Base-by-base conservation (phyloP, 2,113 vertebrate species). In the Galbula dea region DNA sequence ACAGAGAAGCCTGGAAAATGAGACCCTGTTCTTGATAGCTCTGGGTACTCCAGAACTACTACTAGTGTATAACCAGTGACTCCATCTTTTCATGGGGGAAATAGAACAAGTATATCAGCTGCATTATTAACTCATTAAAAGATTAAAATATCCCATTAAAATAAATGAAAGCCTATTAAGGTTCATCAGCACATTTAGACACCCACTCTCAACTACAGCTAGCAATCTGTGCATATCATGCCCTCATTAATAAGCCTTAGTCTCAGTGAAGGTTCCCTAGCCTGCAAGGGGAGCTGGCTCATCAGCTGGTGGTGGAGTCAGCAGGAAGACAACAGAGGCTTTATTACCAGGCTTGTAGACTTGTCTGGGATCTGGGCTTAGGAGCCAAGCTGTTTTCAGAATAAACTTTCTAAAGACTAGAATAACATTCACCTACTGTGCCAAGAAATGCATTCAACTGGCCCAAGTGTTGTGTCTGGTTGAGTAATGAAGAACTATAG, bases 161-260 rank as follows among this genome's bases (percentile, higher is more conserved):
- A 76, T 85, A 67, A 86, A 82, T 55, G 83, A 80, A 72, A 82
- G 18, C 43, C 46, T 69, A 18, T 72, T 57, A 73, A 17, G 4
- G 26, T 73, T 83, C 58, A 77, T 65, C 41, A 63, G 54, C 46
- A 65, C 19, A 37, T 80, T 34, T 80, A 63, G 63, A 83, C 49
- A 76, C 9, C 10, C 11, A 73, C 12, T 10, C 24, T 91, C 55
- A 86, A 52, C 22, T 58, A 43, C 17, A 81, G n/a, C 10, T 6
- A 68, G 8, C 23, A 61, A 48, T 21, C n/a, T 51, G 9, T 15
- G 22, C 0, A 0, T 22, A 75, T 15, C 0, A 1, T 32, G 26
- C 11, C 6, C 24, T 20, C 58, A 36, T 37, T 59, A 85, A 77
- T 32, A 80, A 55, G 26, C 43, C n/a, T 32, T 29, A 37, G 26